Evolutionary conservation across 2,113 vertebrate genomes (phyloP), one percentile per base, ranked within the genome.

Genomic region (Scomber colias): DNA sequence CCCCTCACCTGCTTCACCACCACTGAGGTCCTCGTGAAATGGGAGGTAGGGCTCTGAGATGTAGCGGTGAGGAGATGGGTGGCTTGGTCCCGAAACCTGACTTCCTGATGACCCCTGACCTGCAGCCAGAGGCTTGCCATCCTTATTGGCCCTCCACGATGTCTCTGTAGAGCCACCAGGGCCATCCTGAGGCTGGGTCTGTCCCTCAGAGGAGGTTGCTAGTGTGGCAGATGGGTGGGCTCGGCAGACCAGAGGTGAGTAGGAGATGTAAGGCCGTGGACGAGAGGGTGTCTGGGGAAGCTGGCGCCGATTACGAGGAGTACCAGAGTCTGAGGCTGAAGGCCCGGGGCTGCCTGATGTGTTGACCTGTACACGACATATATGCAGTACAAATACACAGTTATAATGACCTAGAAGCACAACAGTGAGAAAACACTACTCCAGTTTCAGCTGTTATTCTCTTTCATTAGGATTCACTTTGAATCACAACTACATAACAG

Each of bases 1-100:
- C 85, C 93, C 88, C 5, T 89, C 89, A 0, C 95, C 95, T 21
- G 95, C 95, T 93, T 96, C 95, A 15, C 96, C 96, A 67, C 95
- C 88, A 4, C 96, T 91, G 65, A 95, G 92, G 82, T 97, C 97
- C 82, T 97, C 95, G 4, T 97, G 97, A 87, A 96, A 95, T 3
- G 96, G 95, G 90, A 99, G 95, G 93, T 98, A 97, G 67, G 98
- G 97, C 96, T 99, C 97, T 0, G 98, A 99, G 92, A 98, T 99
- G 94, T 99, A 99, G 66, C 96, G 97, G 63, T 97, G 97, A 0
- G 97, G 97, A 55, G 97, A 98, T 4, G 95, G 91, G 65, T 94
- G 95, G 90, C 88, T 82, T 1, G 79, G 71, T 44, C 82, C 91
- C 90, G 95, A 90, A 89, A n/a, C 74, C 68, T 83, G 85, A 75